A percentile compares a stretch with the other conserved stretches of the same genome.
phyloP scores from a whole-genome alignment of 2,113 vertebrate species.

The Lota lota region DNA sequence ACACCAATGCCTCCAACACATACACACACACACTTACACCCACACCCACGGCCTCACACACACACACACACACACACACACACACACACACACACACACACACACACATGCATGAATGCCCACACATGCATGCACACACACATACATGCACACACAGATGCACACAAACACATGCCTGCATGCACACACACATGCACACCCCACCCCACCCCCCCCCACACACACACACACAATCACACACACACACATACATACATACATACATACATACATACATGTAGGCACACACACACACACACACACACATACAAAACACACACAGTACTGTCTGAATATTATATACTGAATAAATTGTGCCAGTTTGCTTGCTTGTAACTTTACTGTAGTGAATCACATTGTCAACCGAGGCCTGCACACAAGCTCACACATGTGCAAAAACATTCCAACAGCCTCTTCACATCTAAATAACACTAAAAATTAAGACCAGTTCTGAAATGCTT shows the following conservation, averaged over 20 bases:
- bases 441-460: background rate
- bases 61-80: constrained; percentile 16
- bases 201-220: background rate
- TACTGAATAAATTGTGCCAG: background rate
- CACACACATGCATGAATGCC: background rate
- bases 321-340: no score
- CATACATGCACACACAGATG: background rate
- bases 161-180: background rate
- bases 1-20: background rate
- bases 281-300: background rate
- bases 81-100: constrained; percentile 1
- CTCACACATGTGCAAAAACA: background rate
- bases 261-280: background rate
- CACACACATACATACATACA: background rate
- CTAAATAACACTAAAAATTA: background rate
- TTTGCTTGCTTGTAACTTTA: background rate
- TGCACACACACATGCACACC: background rate
- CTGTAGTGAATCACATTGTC: background rate
- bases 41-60: background rate
- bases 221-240: background rate
- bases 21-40: constrained; percentile 1
- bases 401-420: background rate
- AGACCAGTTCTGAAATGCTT: constrained; percentile 36
- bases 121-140: background rate
- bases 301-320: background rate